These are phyloP conservation scores for Rhea americana DNA, from an alignment of 2,113 vertebrate genomes.

Conservation along the genomic window DNA sequence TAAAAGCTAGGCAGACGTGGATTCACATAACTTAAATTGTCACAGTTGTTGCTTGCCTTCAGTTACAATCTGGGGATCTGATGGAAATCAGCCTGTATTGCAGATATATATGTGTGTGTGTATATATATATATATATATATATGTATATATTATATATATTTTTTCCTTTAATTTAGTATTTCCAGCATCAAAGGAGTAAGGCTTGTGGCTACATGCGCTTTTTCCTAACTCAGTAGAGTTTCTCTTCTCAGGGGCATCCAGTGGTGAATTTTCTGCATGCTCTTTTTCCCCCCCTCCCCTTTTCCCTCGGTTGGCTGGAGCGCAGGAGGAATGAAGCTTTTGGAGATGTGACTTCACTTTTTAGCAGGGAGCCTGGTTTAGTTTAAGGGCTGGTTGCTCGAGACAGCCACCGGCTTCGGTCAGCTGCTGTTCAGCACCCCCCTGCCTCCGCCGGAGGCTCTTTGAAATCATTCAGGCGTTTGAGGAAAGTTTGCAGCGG, in stretches of 20 bases:
- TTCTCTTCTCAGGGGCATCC: neutral
- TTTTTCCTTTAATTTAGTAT: neutral
- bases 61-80: neutral
- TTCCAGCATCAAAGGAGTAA: neutral
- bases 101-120: too few species aligned
- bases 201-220: neutral
- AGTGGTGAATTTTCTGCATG: accelerated
- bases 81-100: neutral
- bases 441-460: neutral
- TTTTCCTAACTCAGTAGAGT: neutral
- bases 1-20: neutral
- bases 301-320: neutral
- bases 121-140: too few species aligned
- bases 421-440: neutral
- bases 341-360: neutral
- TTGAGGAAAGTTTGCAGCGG: neutral
- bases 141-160: too few species aligned
- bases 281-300: neutral
- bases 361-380: neutral
- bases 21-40: neutral
- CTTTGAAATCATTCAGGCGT: neutral
- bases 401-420: neutral
- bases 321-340: neutral
- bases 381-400: neutral
- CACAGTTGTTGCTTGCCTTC: neutral